These are phyloP conservation scores for Drosophila bifasciata DNA, from an alignment of 1,140 invertebrate genomes.

Conservation along the genomic window DNA sequence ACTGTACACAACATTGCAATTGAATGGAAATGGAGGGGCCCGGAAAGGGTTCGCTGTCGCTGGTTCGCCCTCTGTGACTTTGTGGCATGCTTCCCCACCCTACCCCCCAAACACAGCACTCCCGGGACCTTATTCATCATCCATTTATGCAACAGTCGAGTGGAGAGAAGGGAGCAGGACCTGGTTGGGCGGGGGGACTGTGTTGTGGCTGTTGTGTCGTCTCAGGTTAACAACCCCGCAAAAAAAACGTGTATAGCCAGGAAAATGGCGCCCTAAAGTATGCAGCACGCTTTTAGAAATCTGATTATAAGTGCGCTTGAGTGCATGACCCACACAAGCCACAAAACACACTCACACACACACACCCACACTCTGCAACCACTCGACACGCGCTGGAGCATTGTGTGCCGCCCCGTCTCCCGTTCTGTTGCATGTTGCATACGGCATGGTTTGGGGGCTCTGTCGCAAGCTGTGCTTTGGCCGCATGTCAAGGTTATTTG, in stretches of 20 bases:
- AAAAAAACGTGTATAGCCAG: conserved; percentile 8
- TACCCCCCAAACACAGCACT: conserved; percentile 5
- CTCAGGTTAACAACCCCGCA: conserved; percentile 67
- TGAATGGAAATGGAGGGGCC: too few relatives aligned
- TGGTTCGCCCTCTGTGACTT: conserved; percentile 8
- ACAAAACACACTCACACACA: conserved; percentile 3
- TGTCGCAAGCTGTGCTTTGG: background rate
- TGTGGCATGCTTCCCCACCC: conserved; percentile 1
- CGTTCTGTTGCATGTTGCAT: conserved; percentile 1
- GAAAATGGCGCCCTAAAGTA: conserved; percentile 57
- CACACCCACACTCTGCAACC: conserved; percentile 2
- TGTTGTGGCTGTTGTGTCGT: conserved; percentile 14
- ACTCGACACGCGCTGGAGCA: conserved; percentile 9
- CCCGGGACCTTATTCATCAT: conserved; percentile 22
- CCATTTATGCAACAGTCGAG: conserved; percentile 62
- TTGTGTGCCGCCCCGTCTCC: background rate
- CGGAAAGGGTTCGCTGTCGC: too few relatives aligned
- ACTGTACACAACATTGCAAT: too few relatives aligned
- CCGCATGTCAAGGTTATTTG: conserved; percentile 73
- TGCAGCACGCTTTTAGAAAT: conserved; percentile 74
- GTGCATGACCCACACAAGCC: conserved; percentile 67
- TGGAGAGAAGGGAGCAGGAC: background rate
- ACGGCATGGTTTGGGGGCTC: too few relatives aligned
- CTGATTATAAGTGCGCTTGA: conserved; percentile 70
- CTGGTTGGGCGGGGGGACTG: background rate